Base-by-base conservation (phyloP, 2,797 vertebrate genomes). In the Gila robusta region DNA sequence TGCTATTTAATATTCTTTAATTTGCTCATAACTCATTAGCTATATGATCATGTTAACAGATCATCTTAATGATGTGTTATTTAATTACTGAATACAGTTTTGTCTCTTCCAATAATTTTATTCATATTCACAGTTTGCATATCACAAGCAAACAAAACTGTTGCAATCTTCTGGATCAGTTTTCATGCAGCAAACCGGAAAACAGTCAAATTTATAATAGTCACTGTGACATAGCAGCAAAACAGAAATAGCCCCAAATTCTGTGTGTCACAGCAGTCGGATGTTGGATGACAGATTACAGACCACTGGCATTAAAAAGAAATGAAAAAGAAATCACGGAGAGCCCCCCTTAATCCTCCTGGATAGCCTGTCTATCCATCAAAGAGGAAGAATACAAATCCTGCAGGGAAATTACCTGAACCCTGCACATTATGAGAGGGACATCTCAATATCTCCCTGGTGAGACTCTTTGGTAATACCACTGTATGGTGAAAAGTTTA, bases 241-340 rank as follows among this genome's bases (percentile, higher is more conserved):
- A 71, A 64, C 49, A 67, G 81, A 86, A 88, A 86, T 76, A 82
- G 73, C 66, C 81, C 85, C 44, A 52, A 21, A 78, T 78, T 70
- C 32, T 47, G 44, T 54, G 84, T 86, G 87, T 86, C 86, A 83
- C 78, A 81, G 85, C 87, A 90, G 89, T 90, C 88, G 76, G 89
- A 88, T 89, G 87, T 87, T 84, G 77, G 84, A 87, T 89, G 92
- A 92, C 90, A 91, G 90, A 91, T 91, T 91, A 90, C 88, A 90
- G 91, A 90, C 87, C 89, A 88, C 86, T 89, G 89, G 89, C 86
- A 92, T 92, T 92, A 91, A 91, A 91, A 90, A 82, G 84, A 92
- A 92, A 92, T 91, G 92, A 91, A 91, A 91, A 90, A 91, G 87
- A 91, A 90, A 90, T 90, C 85, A 83, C 85, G 86, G 86, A 79